A percentile compares a stretch with the other conserved stretches of the same genome.
phyloP scores from a whole-genome alignment of 1,140 invertebrate species.

The Papilio aristodemus region DNA sequence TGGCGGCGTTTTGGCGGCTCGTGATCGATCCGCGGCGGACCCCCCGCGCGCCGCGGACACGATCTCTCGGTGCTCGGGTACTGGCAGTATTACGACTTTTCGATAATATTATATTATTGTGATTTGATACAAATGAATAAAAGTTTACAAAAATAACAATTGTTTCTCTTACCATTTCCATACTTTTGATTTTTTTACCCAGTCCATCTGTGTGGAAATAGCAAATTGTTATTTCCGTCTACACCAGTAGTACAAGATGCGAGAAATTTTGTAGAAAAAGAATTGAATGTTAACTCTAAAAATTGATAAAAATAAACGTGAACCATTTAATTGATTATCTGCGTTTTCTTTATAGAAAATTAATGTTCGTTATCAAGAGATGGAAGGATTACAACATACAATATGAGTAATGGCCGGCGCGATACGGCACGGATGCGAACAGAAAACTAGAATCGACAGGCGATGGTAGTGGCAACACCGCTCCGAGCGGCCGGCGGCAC shows the following conservation, averaged over 20 bases:
- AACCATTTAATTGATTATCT: not conserved
- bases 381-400: conserved; percentile 37
- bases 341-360: not conserved
- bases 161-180: no score
- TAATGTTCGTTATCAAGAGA: conserved; percentile 15
- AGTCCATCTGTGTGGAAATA: no score
- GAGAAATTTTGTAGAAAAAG: no score
- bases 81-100: not conserved
- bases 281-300: no score
- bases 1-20: conserved; percentile 53
- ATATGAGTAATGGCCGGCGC: conserved; percentile 44
- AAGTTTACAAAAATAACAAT: no score
- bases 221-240: no score
- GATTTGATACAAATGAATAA: not conserved
- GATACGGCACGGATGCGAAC: conserved; percentile 34
- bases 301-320: not conserved
- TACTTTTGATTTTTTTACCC: no score
- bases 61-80: conserved; percentile 45
- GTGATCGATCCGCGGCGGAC: conserved; percentile 65
- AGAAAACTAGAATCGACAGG: conserved; percentile 53
- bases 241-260: no score
- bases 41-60: conserved; percentile 63
- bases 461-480: conserved; percentile 56
- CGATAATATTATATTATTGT: not conserved
- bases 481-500: conserved; percentile 52